Evolutionary conservation across 35 echinoderm and acorn worm species (phyloP).

Genomic region (Anneissia japonica): DNA sequence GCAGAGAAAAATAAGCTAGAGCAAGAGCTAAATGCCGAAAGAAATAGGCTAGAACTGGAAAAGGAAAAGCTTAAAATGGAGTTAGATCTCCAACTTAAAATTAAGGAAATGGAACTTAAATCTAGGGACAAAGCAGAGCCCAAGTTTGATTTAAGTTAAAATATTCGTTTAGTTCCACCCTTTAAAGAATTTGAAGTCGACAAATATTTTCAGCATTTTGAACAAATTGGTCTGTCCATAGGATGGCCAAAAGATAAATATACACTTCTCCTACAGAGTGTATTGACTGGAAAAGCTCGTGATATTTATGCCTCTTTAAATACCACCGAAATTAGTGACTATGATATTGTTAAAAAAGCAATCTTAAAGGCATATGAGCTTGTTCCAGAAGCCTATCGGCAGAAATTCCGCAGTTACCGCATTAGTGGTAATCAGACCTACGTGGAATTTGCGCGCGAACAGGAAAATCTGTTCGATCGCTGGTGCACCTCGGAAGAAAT

Average conservation of each 20-base stretch:
- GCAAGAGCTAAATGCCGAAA: too few relatives aligned
- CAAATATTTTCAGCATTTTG: conserved; percentile 18
- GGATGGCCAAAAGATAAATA: conserved; percentile 7
- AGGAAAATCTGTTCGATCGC: conserved; percentile 23
- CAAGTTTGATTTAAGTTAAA: background rate
- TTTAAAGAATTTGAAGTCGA: conserved; percentile 8
- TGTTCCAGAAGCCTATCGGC: conserved; percentile 3
- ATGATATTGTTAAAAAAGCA: background rate
- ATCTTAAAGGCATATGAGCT: background rate
- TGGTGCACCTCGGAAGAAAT: background rate
- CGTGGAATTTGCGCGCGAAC: conserved; percentile 11
- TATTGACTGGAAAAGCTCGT: conserved; percentile 32
- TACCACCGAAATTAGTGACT: conserved; percentile 2
- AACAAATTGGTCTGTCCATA: background rate
- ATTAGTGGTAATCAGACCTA: background rate
- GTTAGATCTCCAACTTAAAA: background rate
- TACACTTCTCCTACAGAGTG: background rate
- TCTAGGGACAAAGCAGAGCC: background rate
- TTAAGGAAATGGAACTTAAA: conserved; percentile 1
- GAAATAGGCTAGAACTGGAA: too few relatives aligned
- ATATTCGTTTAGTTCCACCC: background rate
- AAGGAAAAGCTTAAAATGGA: background rate
- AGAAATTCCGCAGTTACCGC: background rate
- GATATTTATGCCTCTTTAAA: conserved; percentile 26
- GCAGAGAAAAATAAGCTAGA: too few relatives aligned